Base-by-base conservation (phyloP, 2,113 vertebrate species). In the Psammodynastes pulverulentus region DNA sequence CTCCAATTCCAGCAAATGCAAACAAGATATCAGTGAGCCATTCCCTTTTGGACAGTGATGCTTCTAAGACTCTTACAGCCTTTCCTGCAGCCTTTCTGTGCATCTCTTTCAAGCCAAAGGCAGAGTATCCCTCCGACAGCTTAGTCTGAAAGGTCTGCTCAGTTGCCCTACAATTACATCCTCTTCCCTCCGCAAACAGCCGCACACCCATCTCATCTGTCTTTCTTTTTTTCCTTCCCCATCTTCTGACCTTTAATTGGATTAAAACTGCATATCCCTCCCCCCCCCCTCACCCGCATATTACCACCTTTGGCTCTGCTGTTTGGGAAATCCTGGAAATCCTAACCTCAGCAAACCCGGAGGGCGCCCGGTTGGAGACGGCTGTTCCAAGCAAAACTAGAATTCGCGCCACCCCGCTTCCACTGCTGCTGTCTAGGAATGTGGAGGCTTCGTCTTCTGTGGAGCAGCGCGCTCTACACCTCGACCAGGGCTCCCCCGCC, bases 401-500 rank as follows among this genome's bases (percentile, higher is more conserved):
- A 43, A 12, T 13, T 9, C 46, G 48, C n/a, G 13, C 85, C 84
- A 4, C 34, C 84, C 24, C 23, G 21, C 72, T 54, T 67, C 62
- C 13, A 26, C 46, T 23, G 34, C 58, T 23, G 34, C 86, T 88
- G 58, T 91, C 91, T 87, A 91, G 91, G 58, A 87, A 91, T 43
- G n/a, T 34, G 29, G 0, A 21, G 72, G 72, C 34, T 4, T 43
- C 72, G 72, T 6, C 17, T 79, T 9, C 34, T 39, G n/a, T 21
- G n/a, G 34, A 79, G 21, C n/a, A 1, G 67, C 10, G 12, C 53
- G 9, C 29, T 58, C 52, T 49, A 10, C 4, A 49, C 34, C 34
- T 43, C 3, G 39, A 3, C 79, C 51, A 4, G 52, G 12, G 3
- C 17, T 43, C 26, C 29, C 19, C 12, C 1, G 21, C 62, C 62